phyloP scores from a whole-genome alignment of 2,888 invertebrate species.

The Mesorhabditis spiculigera region DNA sequence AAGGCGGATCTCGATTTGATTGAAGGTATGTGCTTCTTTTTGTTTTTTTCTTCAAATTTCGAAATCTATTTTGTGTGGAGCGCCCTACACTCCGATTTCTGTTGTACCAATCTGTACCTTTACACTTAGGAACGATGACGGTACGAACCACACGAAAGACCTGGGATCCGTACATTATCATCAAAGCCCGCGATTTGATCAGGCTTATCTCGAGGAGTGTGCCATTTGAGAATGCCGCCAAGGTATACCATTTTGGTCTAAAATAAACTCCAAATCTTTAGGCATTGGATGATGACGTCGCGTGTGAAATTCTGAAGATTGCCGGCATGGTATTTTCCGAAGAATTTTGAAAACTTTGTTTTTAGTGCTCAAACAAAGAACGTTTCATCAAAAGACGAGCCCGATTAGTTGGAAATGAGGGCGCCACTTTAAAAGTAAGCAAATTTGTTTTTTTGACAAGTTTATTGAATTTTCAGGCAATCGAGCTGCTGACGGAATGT shows the following conservation, averaged over 20 bases:
- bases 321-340: slow-evolving; percentile 71
- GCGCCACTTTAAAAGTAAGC: slow-evolving; percentile 80
- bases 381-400: slow-evolving; percentile 91
- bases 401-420: slow-evolving; percentile 90
- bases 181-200: slow-evolving; percentile 92
- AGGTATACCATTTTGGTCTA: not conserved
- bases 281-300: slow-evolving; percentile 76
- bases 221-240: slow-evolving; percentile 87
- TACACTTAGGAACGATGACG: slow-evolving; percentile 69
- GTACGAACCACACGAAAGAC: slow-evolving; percentile 89
- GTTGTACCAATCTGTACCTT: not conserved
- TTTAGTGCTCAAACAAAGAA: slow-evolving; percentile 64
- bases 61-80: not conserved
- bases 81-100: not conserved
- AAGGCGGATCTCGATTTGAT: slow-evolving; percentile 51
- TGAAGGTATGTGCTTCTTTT: slow-evolving; percentile 30
- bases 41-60: not conserved
- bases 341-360: not conserved
- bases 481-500: slow-evolving; percentile 90
- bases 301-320: slow-evolving; percentile 94
- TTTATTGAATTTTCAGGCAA: slow-evolving; percentile 63
- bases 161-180: slow-evolving; percentile 88
- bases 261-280: slow-evolving; percentile 37
- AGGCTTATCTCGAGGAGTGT: slow-evolving; percentile 91
- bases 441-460: not conserved